Conservation (phyloP, 2,888 invertebrate species). For the Synanthedon myopaeformis region DNA sequence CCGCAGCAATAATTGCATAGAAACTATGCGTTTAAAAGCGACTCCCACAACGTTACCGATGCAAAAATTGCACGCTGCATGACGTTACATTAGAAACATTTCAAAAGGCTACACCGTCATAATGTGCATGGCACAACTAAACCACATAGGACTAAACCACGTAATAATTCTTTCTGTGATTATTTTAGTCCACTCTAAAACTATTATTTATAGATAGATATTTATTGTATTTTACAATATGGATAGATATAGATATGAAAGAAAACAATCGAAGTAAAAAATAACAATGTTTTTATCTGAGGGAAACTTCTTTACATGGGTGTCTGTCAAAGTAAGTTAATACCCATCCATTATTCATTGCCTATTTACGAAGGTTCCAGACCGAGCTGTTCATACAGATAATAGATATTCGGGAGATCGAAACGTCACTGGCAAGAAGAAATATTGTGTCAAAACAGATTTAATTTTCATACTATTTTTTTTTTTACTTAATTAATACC, state of each 20-base stretch:
- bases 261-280: no score
- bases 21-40: background rate
- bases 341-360: slow-evolving; percentile 6
- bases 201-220: no score
- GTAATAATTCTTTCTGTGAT: slow-evolving; percentile 34
- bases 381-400: background rate
- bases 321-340: slow-evolving; percentile 1
- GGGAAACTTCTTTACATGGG: no score
- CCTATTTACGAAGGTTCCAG: background rate
- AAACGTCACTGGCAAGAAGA: no score
- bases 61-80: background rate
- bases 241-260: no score
- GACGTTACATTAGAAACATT: slow-evolving; percentile 6
- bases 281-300: no score
- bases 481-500: no score
- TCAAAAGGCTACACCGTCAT: slow-evolving; percentile 21
- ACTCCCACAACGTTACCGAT: background rate
- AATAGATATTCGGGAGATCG: background rate
- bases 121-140: slow-evolving; percentile 26
- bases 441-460: no score
- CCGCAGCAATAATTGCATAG: no score
- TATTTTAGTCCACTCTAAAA: no score
- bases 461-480: no score
- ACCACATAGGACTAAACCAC: slow-evolving; percentile 43
- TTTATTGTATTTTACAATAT: no score